Evolutionary conservation across 2,888 invertebrate species (phyloP).

Genomic region (Mesorhabditis spiculigera): DNA sequence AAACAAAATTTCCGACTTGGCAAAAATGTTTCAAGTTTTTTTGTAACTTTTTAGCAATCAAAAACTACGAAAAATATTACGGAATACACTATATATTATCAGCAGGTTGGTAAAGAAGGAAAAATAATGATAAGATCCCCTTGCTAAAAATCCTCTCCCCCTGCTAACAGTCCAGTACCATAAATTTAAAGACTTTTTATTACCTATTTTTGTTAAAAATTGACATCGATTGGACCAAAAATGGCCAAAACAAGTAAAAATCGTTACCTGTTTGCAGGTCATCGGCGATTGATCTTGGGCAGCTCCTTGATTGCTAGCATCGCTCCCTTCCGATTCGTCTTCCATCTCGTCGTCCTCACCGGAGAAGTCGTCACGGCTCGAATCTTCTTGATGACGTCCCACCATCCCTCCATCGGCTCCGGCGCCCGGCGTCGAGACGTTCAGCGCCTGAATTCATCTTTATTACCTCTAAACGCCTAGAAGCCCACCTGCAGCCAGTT

Average conservation of each 20-base stretch:
- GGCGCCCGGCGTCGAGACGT: neutral
- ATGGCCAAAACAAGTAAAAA: too few relatives aligned
- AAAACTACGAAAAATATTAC: too few relatives aligned
- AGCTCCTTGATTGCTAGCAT: neutral
- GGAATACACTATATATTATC: too few relatives aligned
- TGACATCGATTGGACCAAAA: neutral
- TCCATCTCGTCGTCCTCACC: neutral
- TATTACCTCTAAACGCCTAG: neutral
- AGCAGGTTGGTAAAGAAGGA: too few relatives aligned
- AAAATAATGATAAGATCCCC: too few relatives aligned
- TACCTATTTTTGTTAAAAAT: neutral
- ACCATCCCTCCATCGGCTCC: neutral
- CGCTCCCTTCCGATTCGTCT: neutral
- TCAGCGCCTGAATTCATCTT: neutral
- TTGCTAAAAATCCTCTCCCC: too few relatives aligned
- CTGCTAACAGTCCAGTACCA: too few relatives aligned
- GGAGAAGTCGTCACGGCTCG: neutral
- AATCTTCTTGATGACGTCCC: neutral
- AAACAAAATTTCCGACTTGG: too few relatives aligned
- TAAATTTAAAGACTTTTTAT: neutral
- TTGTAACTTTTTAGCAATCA: too few relatives aligned
- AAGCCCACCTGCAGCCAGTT: slow-evolving; percentile 57
- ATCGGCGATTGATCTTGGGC: neutral
- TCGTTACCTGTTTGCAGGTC: too few relatives aligned
- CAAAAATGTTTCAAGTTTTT: too few relatives aligned